These are phyloP conservation scores for Neodiprion virginianus DNA, from an alignment of 1,140 invertebrate genomes.

Conservation along the genomic window DNA sequence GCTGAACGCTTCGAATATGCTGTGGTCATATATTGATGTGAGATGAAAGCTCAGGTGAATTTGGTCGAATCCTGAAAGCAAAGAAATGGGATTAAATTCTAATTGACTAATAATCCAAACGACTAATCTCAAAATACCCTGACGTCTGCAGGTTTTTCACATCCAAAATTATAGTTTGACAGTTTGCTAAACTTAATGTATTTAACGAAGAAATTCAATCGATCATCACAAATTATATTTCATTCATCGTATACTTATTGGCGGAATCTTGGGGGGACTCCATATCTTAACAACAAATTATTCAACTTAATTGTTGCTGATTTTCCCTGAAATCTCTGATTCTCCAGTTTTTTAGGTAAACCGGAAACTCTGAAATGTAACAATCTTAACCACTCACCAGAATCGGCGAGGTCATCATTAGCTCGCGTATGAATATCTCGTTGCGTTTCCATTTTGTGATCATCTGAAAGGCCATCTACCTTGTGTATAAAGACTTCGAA, in stretches of 20 bases:
- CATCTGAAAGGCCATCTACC: slow-evolving; percentile 98
- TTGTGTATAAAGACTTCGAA: slow-evolving; percentile 99
- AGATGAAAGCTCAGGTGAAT: slow-evolving; percentile 95
- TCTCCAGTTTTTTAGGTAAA: no score
- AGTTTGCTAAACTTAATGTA: no score
- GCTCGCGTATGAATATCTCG: slow-evolving; percentile 97
- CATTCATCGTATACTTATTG: no score
- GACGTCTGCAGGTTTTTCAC: no score
- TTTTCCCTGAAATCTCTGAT: no score
- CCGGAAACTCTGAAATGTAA: no score
- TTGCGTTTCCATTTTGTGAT: slow-evolving; percentile 98
- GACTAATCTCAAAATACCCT: no score
- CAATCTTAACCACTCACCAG: slow-evolving; percentile 65
- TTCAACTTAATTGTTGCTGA: background rate
- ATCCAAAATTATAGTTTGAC: no score
- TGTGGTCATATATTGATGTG: slow-evolving; percentile 99
- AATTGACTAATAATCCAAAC: no score
- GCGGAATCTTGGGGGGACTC: no score
- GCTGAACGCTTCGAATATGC: slow-evolving; percentile 99
- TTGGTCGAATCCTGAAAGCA: slow-evolving; percentile 72
- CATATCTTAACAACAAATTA: slow-evolving; percentile 11
- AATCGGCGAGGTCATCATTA: slow-evolving; percentile 92
- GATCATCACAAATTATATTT: no score
- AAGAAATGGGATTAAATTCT: slow-evolving; percentile 18
- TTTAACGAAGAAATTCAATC: no score